phyloP scores from a whole-genome alignment of 1,140 invertebrate species.

The Brachionus asplanchnoidis region DNA sequence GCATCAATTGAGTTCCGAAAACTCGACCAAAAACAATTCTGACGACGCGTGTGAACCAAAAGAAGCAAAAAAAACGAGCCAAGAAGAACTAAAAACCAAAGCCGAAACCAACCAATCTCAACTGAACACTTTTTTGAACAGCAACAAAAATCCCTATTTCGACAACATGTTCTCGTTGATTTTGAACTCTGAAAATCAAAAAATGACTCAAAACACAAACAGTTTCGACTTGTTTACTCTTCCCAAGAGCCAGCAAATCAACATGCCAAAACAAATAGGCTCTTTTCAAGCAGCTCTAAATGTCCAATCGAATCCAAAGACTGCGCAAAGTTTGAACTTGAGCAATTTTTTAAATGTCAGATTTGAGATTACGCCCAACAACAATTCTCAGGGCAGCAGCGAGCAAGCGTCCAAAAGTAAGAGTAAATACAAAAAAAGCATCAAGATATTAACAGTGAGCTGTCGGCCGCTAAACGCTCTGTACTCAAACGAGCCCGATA shows the following conservation, averaged over 20 bases:
- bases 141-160: slow-evolving; percentile 4
- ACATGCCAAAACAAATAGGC: neutral
- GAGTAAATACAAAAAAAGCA: slow-evolving; percentile 39
- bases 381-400: neutral
- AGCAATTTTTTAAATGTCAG: slow-evolving; percentile 37
- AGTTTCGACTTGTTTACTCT: slow-evolving; percentile 21
- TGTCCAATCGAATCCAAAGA: neutral
- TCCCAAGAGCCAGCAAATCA: neutral
- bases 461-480: slow-evolving; percentile 15
- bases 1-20: neutral
- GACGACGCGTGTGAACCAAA: neutral
- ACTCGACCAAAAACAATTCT: slow-evolving; percentile 28
- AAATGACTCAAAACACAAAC: neutral
- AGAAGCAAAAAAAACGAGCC: neutral
- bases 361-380: slow-evolving; percentile 11
- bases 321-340: neutral
- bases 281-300: neutral
- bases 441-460: slow-evolving; percentile 19
- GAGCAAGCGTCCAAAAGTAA: neutral
- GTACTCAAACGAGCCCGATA: slow-evolving; percentile 14
- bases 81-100: neutral
- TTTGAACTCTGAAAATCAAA: slow-evolving; percentile 10
- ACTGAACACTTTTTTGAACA: neutral
- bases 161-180: slow-evolving; percentile 33
- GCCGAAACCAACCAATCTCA: neutral